These are phyloP conservation scores for Bagarius yarrelli DNA, from an alignment of 2,113 vertebrate species.

Conservation along the genomic window DNA sequence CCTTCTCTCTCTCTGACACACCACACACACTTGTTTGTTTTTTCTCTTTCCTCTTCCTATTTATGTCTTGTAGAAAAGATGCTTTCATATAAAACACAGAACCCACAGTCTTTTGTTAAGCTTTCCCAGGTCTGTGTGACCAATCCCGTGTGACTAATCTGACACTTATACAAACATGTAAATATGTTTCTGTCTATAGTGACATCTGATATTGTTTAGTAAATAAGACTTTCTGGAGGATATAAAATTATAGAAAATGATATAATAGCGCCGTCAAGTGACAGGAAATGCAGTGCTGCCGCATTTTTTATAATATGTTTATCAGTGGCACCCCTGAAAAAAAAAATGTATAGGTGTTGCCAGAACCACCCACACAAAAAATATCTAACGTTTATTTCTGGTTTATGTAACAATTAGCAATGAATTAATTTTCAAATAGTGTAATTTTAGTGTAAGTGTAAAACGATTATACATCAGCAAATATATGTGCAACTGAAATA, in stretches of 20 bases:
- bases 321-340: too few relatives aligned
- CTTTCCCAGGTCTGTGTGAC: conserved; percentile 59
- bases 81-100: conserved; percentile 18
- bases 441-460: too few relatives aligned
- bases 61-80: not conserved
- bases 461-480: too few relatives aligned
- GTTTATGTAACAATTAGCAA: too few relatives aligned
- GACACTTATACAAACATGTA: conserved; percentile 26
- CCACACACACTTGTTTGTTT: not conserved
- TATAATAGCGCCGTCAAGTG: too few relatives aligned
- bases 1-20: not conserved
- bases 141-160: conserved; percentile 58
- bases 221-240: conserved; percentile 53
- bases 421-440: too few relatives aligned
- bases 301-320: too few relatives aligned
- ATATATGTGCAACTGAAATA: too few relatives aligned
- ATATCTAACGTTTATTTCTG: too few relatives aligned
- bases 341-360: too few relatives aligned
- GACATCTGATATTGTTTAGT: conserved; percentile 53
- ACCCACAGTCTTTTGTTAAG: conserved; percentile 20
- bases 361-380: too few relatives aligned
- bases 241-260: conserved; percentile 53
- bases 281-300: too few relatives aligned
- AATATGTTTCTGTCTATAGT: not conserved
- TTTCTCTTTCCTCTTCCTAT: not conserved